phyloP scores from a whole-genome alignment of 2,888 invertebrate genomes.

The Trachelus stipa region DNA sequence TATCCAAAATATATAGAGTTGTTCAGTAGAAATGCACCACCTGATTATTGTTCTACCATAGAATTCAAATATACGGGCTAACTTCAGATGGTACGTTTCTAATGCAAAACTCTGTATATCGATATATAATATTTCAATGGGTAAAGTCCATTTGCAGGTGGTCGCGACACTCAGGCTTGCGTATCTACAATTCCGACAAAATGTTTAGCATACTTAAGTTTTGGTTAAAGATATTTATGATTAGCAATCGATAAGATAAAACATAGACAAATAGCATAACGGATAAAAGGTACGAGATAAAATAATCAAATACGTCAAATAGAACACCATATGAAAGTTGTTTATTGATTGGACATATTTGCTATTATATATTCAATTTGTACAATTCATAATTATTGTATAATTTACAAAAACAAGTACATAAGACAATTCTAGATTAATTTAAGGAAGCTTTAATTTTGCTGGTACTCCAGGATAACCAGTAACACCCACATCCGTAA shows the following conservation, averaged over 20 bases:
- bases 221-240: neutral
- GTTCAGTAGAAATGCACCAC: too few species aligned
- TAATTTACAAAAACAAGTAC: neutral
- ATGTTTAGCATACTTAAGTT: too few species aligned
- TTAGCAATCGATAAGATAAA: neutral
- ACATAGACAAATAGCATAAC: neutral
- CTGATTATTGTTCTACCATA: too few species aligned
- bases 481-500: conserved; percentile 18
- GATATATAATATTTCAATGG: too few species aligned
- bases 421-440: neutral
- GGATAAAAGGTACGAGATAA: too few species aligned
- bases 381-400: neutral
- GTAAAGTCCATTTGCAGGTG: too few species aligned
- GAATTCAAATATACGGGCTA: too few species aligned
- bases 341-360: neutral
- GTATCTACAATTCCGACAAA: too few species aligned
- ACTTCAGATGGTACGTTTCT: too few species aligned
- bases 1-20: too few species aligned
- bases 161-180: too few species aligned
- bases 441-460: neutral
- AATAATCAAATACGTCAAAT: too few species aligned
- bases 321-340: neutral
- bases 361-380: neutral
- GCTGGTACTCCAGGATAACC: conserved; percentile 13
- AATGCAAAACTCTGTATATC: neutral